Evolutionary conservation across 37 sponge, comb jelly and placozoan species (phyloP), one percentile per base, ranked within the genome.

Genomic region (Axinella damicornis): DNA sequence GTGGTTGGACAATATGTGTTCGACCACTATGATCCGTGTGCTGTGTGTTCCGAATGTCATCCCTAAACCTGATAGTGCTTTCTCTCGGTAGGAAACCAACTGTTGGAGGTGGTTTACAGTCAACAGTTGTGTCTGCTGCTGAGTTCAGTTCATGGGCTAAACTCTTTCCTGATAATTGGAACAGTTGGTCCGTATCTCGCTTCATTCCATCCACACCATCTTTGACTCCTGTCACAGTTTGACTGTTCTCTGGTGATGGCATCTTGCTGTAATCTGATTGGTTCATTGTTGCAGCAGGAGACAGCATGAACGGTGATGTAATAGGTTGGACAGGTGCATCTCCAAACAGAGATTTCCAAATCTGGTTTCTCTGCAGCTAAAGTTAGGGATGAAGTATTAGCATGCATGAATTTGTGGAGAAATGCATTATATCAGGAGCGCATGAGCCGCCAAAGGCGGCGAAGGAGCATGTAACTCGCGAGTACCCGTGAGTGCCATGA

Each of bases 301-400:
- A 40, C 25, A 71, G 52, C 72, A 11, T 71, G 52, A 71, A 40
- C 2, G 72, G 72, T 46, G 72, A 71, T 18, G 72, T 71, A 37
- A 83, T 83, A 30, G 83, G 59, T 37, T 71, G 71, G 19, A 70
- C 18, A 35, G 79, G 79, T 30, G 67, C 33, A 37, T 83, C 83
- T 34, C 83, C 83, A 83, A 83, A 83, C 34, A 83, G 55, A 28
- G 73, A 56, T 31, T 11, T 71, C 83, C 73, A 83, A 6, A 73
- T 59, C 38, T 72, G 52, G 41, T 41, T 28, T 62, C 60, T 33
- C 72, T 83, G 57, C 21, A 70, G 25, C 46, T 83, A 24, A 46
- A 46, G 9, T 46, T 46, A 9, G 46, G 9, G 9, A 46, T 46
- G 46, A 12, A 46, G 46, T 9, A 46, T 12, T 46, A 4, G 9